Evolutionary conservation across 2,113 vertebrate genomes (phyloP), one percentile per base, ranked within the genome.

Genomic region (Phalacrocorax carbo): DNA sequence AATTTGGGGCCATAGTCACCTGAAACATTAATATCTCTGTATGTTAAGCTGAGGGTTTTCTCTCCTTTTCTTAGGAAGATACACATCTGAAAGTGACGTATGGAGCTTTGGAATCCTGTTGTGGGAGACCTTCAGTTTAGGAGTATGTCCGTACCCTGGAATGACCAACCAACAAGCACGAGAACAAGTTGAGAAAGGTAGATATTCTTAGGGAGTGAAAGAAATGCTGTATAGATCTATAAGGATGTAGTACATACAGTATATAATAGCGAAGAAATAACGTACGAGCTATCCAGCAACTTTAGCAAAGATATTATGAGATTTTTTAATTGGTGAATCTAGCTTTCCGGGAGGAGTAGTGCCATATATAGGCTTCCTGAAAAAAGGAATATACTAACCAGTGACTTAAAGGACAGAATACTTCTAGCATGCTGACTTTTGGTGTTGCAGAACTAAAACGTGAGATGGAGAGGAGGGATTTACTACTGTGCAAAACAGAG

Each of bases 121-220:
- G 42, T 99, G 99, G 99, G 99, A 99, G 96, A 99, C 99, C 10
- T 99, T 99, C 97, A 99, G 99, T 91, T 97, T 99, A 75, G 99
- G 99, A 40, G 98, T 99, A 64, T 99, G 99, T 97, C 99, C 99
- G 0, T 99, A 99, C 90, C 99, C 99, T 9, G 99, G 99, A 86
- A 99, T 99, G 99, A 99, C 99, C 87, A 99, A 99, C 94, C 99
- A 99, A 86, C 99, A 99, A 98, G 99, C 99, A 6, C 98, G 99
- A 71, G 99, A 99, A 87, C 99, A 99, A 96, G 99, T 99, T 38
- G 99, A 99, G 89, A 99, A 99, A 99, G 99, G 99, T 99, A 95
- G 57, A 82, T 90, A 52, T 68, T 84, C 1, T 1, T 2, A 32
- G 6, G 3, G 11, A 62, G 15, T 25, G 8, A 78, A 83, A 75